phyloP scores from a whole-genome alignment of 2,113 vertebrate genomes.

The Neomonachus schauinslandi region DNA sequence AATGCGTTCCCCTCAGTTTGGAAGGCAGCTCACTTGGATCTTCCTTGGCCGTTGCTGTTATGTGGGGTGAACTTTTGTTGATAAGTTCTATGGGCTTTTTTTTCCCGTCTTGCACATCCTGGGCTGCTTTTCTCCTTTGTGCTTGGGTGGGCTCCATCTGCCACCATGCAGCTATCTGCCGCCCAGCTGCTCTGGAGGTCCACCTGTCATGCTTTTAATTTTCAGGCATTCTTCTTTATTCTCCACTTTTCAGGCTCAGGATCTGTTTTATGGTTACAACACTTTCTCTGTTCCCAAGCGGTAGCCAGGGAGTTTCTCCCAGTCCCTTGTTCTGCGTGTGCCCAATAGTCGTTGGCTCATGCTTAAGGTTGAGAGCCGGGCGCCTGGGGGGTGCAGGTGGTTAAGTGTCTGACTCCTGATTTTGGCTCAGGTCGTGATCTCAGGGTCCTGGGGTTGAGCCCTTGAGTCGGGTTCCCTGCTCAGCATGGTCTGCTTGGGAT shows the following conservation, averaged over 20 bases:
- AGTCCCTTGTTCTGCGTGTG: not conserved
- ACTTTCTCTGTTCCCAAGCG: not conserved
- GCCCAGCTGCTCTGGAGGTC: not conserved
- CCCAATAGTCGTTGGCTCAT: rapidly evolving
- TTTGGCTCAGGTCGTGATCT: not conserved
- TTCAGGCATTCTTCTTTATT: no score
- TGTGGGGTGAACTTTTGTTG: not conserved
- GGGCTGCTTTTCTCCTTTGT: not conserved
- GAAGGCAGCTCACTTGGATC: not conserved
- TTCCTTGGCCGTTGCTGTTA: no score
- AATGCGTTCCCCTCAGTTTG: not conserved
- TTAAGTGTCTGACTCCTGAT: not conserved
- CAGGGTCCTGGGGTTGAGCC: not conserved
- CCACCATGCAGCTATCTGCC: rapidly evolving
- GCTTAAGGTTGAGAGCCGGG: not conserved
- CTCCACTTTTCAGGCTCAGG: not conserved
- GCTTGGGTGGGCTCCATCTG: not conserved
- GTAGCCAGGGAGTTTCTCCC: not conserved
- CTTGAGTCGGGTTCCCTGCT: not conserved
- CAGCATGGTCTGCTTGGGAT: not conserved
- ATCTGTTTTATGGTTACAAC: not conserved
- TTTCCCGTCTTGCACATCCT: not conserved
- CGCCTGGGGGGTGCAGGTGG: not conserved
- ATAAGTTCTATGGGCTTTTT: rapidly evolving
- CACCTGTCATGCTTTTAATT: not conserved